A percentile compares a stretch with the other conserved stretches of the same genome.
These are phyloP conservation scores for Campoplex nolae DNA, from an alignment of 2,888 invertebrate species.

Conservation along the genomic window DNA sequence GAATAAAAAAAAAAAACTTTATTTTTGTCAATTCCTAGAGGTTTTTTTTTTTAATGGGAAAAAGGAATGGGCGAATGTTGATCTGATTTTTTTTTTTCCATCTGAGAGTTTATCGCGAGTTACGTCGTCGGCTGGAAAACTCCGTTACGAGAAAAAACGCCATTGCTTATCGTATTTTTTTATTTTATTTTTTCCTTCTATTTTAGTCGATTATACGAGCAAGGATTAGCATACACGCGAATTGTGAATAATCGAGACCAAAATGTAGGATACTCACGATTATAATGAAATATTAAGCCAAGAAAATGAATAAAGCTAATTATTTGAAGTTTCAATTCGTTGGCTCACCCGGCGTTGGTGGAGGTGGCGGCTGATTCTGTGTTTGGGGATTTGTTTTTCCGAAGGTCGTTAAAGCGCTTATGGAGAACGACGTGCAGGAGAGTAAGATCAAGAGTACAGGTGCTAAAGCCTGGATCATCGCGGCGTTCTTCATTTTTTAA, in stretches of 20 bases:
- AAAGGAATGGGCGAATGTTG: not conserved
- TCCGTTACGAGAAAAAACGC: not conserved
- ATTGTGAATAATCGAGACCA: not conserved
- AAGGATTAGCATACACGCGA: not conserved
- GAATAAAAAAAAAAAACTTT: too few relatives aligned
- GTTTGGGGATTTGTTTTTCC: conserved; percentile 88
- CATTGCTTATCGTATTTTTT: not conserved
- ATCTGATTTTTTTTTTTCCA: not conserved
- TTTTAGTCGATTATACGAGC: not conserved
- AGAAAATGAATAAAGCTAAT: not conserved
- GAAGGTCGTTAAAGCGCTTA: conserved; percentile 89
- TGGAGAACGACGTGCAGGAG: conserved; percentile 84
- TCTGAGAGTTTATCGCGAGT: not conserved
- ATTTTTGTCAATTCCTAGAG: not conserved
- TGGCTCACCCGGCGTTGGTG: conserved; percentile 86
- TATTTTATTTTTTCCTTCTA: too few relatives aligned
- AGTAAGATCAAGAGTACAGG: conserved; percentile 71
- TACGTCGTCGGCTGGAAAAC: not conserved
- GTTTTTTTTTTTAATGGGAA: not conserved
- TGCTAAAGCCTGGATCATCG: conserved; percentile 55
- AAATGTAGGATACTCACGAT: not conserved
- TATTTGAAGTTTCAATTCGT: not conserved
- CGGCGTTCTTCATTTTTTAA: conserved; percentile 61
- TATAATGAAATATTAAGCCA: not conserved
- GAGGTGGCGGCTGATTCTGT: conserved; percentile 84